Conservation (phyloP, 2,113 vertebrate genomes). For the Aleadryas rufinucha region DNA sequence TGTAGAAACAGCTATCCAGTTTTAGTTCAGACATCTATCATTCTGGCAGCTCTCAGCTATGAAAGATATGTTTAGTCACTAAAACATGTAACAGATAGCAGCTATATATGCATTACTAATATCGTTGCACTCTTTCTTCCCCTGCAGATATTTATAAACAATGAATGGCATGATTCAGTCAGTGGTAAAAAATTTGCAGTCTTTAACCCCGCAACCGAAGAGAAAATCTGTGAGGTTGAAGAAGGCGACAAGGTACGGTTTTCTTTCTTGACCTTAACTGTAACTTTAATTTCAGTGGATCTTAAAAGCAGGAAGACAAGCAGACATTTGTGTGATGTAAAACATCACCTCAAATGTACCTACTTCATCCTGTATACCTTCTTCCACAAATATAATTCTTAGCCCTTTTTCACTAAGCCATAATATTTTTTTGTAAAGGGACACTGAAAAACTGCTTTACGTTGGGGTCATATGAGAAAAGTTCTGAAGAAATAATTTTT, state of each 20-base stretch:
- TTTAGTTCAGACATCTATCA: not conserved
- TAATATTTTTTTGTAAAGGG: not conserved
- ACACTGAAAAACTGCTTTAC: not conserved
- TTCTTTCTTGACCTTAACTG: not conserved
- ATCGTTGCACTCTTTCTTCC: not conserved
- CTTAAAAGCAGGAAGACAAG: not conserved
- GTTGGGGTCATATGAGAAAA: not conserved
- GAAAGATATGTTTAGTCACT: not conserved
- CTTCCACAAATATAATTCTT: not conserved
- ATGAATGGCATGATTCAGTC: constrained; percentile 83
- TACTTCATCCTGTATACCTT: not conserved
- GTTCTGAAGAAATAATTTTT: not conserved
- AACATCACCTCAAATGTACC: not conserved
- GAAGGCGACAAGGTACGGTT: constrained; percentile 80
- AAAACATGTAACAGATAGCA: not conserved
- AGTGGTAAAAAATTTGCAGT: constrained; percentile 84
- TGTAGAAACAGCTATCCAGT: not conserved
- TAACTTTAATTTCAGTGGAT: not conserved
- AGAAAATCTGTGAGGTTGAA: constrained; percentile 85
- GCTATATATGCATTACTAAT: not conserved
- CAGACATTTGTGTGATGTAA: not conserved
- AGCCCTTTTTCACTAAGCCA: not conserved
- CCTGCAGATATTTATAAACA: constrained; percentile 86
- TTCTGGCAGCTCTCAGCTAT: not conserved
- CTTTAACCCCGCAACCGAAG: constrained; percentile 81